Conservation (phyloP, 2,888 invertebrate species). For the Ormia ochracea region DNA sequence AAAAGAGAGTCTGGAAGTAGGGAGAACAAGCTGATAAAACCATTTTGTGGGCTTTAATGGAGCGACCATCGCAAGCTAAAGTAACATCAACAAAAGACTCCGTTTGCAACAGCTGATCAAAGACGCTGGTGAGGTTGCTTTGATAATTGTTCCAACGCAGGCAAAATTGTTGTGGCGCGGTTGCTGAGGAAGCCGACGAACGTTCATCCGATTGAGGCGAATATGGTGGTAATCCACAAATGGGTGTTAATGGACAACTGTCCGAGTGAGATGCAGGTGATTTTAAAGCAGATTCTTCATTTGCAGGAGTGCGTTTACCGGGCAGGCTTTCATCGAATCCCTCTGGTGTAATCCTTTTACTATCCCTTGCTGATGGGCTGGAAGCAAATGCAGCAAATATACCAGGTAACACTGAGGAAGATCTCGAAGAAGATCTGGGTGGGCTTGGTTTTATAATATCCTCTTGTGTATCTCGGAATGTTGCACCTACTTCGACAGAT, state of each 20-base stretch:
- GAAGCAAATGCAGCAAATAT: not conserved
- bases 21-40: conserved; percentile 95
- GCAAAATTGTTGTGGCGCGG: conserved; percentile 87
- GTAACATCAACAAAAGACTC: conserved; percentile 95
- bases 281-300: conserved; percentile 7
- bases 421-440: conserved; percentile 42
- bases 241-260: conserved; percentile 27
- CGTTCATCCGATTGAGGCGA: conserved; percentile 60
- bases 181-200: conserved; percentile 61
- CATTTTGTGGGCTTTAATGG: conserved; percentile 95
- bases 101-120: conserved; percentile 91
- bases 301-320: not conserved
- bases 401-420: conserved; percentile 36
- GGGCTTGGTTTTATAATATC: conserved; percentile 51
- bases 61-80: conserved; percentile 92
- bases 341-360: not conserved
- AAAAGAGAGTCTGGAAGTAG: conserved; percentile 92
- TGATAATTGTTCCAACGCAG: conserved; percentile 96
- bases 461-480: conserved; percentile 59
- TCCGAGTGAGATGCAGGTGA: conserved; percentile 32
- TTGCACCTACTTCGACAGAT: conserved; percentile 14
- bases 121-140: conserved; percentile 86
- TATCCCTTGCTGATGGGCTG: conserved; percentile 1
- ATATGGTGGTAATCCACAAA: conserved; percentile 44
- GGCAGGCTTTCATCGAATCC: not conserved